A percentile compares a stretch with the other conserved stretches of the same genome.
Conservation (phyloP, 2,888 invertebrate species). For the Drosophila falleni region DNA sequence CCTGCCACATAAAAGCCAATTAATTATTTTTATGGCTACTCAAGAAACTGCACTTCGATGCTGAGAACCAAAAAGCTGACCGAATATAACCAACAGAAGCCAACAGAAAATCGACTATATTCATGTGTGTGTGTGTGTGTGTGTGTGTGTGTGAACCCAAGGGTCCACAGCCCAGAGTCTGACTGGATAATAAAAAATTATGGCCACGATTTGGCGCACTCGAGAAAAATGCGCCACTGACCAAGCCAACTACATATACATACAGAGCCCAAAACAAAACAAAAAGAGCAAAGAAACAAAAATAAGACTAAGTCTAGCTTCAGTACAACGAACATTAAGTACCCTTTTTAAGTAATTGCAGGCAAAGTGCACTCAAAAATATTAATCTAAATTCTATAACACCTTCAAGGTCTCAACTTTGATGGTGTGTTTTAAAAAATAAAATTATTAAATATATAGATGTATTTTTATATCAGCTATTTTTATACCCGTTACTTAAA, state of each 20-base stretch:
- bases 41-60: slow-evolving; percentile 45
- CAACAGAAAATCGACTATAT: slow-evolving; percentile 22
- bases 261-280: slow-evolving; percentile 16
- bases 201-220: slow-evolving; percentile 78
- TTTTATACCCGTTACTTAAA: no score
- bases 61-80: slow-evolving; percentile 25
- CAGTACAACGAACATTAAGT: background rate
- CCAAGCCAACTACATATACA: slow-evolving; percentile 54
- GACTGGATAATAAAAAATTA: slow-evolving; percentile 77
- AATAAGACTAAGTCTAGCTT: background rate
- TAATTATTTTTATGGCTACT: slow-evolving; percentile 79
- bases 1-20: slow-evolving; percentile 80
- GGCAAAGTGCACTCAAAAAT: no score
- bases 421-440: no score
- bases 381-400: no score
- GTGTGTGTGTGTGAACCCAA: slow-evolving; percentile 24
- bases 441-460: no score
- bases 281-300: slow-evolving; percentile 2
- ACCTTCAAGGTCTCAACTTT: no score
- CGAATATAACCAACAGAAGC: slow-evolving; percentile 58
- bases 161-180: slow-evolving; percentile 26
- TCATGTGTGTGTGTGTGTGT: slow-evolving; percentile 20
- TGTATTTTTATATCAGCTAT: no score
- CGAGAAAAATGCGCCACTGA: slow-evolving; percentile 69
- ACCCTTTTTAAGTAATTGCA: background rate